A percentile compares a stretch with the other conserved stretches of the same genome.
Evolutionary conservation across 1,140 invertebrate species (phyloP).

Genomic region (Macrostomum lignano): DNA sequence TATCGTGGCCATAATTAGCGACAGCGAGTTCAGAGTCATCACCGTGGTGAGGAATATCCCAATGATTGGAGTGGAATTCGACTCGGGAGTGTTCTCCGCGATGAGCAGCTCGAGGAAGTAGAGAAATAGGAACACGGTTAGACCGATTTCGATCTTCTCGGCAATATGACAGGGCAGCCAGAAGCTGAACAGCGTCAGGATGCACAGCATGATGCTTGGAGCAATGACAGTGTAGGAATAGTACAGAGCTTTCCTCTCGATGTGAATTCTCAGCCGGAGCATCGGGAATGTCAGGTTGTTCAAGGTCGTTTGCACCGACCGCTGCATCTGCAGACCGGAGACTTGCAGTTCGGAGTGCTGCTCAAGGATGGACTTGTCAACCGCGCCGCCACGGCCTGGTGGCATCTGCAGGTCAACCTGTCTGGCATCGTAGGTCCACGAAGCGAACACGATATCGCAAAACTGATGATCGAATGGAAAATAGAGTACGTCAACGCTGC

Average conservation of each 20-base stretch:
- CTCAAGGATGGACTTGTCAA: too few relatives aligned
- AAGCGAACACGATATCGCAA: constrained; percentile 39
- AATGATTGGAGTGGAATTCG: constrained; percentile 22
- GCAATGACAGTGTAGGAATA: constrained; percentile 25
- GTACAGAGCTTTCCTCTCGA: constrained; percentile 8
- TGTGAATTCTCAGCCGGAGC: constrained; percentile 1
- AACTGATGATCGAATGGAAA: constrained; percentile 31
- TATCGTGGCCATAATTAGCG: constrained; percentile 2
- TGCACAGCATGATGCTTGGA: constrained; percentile 20
- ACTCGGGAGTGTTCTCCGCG: constrained; percentile 24
- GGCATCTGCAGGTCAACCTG: constrained; percentile 5
- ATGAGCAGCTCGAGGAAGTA: constrained; percentile 23
- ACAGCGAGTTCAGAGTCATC: constrained; percentile 5
- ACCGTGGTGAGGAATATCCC: constrained; percentile 9
- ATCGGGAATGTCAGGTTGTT: too few relatives aligned
- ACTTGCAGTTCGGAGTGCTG: too few relatives aligned
- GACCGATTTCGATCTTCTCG: constrained; percentile 22
- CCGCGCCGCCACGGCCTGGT: too few relatives aligned
- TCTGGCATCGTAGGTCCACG: constrained; percentile 7
- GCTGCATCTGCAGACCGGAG: too few relatives aligned
- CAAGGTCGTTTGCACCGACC: too few relatives aligned
- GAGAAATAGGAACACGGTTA: constrained; percentile 23
- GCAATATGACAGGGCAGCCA: constrained; percentile 20
- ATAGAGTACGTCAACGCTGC: constrained; percentile 29
- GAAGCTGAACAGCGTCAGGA: constrained; percentile 20